A percentile compares a stretch with the other conserved stretches of the same genome.
Conservation (phyloP, 2,888 invertebrate species). For the Plebejus argus region DNA sequence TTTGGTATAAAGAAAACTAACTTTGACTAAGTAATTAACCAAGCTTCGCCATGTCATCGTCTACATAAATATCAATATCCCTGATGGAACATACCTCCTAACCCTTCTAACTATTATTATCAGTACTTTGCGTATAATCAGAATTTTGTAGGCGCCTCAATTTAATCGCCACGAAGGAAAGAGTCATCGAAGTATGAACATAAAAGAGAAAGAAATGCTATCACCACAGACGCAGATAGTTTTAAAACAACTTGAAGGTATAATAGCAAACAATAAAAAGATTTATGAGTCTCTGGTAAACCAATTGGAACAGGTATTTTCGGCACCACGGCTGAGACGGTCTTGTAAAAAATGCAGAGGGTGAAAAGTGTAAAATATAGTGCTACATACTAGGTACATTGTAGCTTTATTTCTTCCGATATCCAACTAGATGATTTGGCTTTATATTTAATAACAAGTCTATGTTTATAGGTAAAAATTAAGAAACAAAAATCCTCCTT, state of each 20-base stretch:
- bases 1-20: no score
- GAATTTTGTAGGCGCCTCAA: slow-evolving; percentile 35
- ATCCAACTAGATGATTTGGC: neutral
- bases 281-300: slow-evolving; percentile 48
- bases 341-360: slow-evolving; percentile 49
- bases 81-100: neutral
- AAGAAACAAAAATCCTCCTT: no score
- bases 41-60: no score
- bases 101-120: neutral
- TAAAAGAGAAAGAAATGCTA: slow-evolving; percentile 44
- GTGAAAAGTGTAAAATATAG: slow-evolving; percentile 19
- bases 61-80: no score
- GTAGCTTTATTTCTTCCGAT: neutral
- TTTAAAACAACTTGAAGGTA: slow-evolving; percentile 51
- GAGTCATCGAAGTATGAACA: neutral
- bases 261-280: slow-evolving; percentile 49
- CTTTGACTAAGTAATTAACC: no score
- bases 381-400: neutral
- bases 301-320: slow-evolving; percentile 53
- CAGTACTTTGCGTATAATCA: neutral
- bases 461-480: no score
- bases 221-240: slow-evolving; percentile 53
- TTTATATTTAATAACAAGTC: neutral
- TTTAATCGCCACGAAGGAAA: slow-evolving; percentile 17
- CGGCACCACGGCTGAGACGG: slow-evolving; percentile 37